phyloP scores from a whole-genome alignment of 1,140 invertebrate species.

The Calycopis cecrops region DNA sequence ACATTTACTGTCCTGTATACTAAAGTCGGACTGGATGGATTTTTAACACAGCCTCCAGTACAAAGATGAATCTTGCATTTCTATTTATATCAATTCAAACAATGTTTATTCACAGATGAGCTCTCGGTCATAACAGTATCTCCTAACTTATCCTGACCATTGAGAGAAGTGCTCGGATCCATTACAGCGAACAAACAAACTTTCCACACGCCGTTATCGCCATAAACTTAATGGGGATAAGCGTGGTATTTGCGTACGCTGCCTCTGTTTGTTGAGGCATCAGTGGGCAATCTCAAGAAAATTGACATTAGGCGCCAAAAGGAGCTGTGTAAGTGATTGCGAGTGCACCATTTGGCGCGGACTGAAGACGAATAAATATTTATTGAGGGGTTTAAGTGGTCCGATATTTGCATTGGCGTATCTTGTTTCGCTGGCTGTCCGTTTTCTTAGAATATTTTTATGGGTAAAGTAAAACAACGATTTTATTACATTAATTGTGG shows the following conservation, averaged over 20 bases:
- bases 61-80: no score
- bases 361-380: constrained; percentile 56
- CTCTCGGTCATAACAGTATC: no score
- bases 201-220: constrained; percentile 34
- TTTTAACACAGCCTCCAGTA: no score
- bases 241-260: constrained; percentile 27
- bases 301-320: constrained; percentile 67
- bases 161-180: constrained; percentile 58
- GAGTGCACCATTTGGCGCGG: constrained; percentile 52
- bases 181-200: constrained; percentile 54
- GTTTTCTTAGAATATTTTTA: constrained; percentile 3
- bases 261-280: constrained; percentile 40
- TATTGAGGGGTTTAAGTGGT: constrained; percentile 50
- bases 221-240: constrained; percentile 36
- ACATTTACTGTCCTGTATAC: no score
- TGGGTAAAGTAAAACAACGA: no score
- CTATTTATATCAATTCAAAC: no score
- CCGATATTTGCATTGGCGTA: constrained; percentile 31
- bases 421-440: constrained; percentile 16
- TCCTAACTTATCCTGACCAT: constrained; percentile 17
- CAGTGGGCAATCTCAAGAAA: constrained; percentile 56
- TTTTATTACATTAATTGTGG: no score
- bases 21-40: no score
- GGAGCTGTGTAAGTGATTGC: constrained; percentile 45
- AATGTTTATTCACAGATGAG: no score